These are phyloP conservation scores for Gymnorhina tibicen DNA, from an alignment of 2,113 vertebrate genomes.

Conservation along the genomic window DNA sequence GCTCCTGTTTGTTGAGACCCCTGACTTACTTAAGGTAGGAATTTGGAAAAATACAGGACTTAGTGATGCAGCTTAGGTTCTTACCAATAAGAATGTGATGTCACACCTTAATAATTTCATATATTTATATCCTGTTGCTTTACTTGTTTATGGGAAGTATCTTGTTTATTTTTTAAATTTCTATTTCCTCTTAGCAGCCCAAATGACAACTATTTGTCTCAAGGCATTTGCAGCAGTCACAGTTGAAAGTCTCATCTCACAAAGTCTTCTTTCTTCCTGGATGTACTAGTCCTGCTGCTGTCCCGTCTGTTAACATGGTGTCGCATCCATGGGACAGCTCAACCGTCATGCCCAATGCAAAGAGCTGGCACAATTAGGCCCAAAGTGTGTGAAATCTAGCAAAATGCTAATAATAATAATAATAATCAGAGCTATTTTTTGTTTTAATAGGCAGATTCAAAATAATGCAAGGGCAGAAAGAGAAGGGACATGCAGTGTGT, in stretches of 20 bases:
- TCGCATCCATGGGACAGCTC: not conserved
- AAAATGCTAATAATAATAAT: not conserved
- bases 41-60: not conserved
- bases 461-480: not conserved
- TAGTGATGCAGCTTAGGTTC: not conserved
- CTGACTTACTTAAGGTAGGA: not conserved
- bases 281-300: not conserved
- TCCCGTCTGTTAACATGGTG: not conserved
- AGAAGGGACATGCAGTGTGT: not conserved
- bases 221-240: not conserved
- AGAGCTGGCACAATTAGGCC: not conserved
- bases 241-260: not conserved
- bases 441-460: not conserved
- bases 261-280: not conserved
- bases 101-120: not conserved
- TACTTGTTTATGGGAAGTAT: not conserved
- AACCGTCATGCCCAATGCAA: accelerated
- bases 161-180: not conserved
- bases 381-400: not conserved
- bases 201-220: not conserved
- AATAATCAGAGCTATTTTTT: not conserved
- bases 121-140: not conserved
- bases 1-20: not conserved
- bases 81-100: not conserved
- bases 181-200: not conserved